These are phyloP conservation scores for Ophraella communa DNA, from an alignment of 2,888 invertebrate genomes.

Conservation along the genomic window DNA sequence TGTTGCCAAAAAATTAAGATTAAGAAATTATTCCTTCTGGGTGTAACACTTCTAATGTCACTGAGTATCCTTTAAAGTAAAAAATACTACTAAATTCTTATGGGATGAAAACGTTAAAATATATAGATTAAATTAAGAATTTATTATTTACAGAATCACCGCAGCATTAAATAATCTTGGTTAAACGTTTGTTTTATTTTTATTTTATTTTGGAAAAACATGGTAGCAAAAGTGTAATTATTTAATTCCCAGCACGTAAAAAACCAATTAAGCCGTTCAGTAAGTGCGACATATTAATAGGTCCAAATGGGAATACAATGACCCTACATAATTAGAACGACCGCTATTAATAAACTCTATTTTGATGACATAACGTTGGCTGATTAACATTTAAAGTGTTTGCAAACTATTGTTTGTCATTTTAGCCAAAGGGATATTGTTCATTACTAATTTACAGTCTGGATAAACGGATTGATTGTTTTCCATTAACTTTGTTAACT, in stretches of 20 bases:
- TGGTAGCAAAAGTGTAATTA: slow-evolving; percentile 16
- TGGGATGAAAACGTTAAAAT: too few relatives aligned
- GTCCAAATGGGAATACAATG: slow-evolving; percentile 22
- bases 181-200: background rate
- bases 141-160: too few relatives aligned
- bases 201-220: slow-evolving; percentile 1
- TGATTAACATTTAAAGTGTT: slow-evolving; percentile 3
- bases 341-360: slow-evolving; percentile 1
- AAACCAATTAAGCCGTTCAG: slow-evolving; percentile 29
- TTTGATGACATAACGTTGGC: slow-evolving; percentile 10
- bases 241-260: slow-evolving; percentile 30
- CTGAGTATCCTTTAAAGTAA: too few relatives aligned
- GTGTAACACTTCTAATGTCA: too few relatives aligned
- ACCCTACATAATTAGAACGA: slow-evolving; percentile 12
- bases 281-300: slow-evolving; percentile 25
- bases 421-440: background rate
- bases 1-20: too few relatives aligned
- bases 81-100: too few relatives aligned
- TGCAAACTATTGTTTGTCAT: background rate
- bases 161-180: background rate
- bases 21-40: too few relatives aligned
- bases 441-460: background rate
- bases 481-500: too few relatives aligned
- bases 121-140: too few relatives aligned
- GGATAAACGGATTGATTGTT: background rate